Base-by-base conservation (phyloP, 2,797 vertebrate genomes). In the Ptychadena robeensis region DNA sequence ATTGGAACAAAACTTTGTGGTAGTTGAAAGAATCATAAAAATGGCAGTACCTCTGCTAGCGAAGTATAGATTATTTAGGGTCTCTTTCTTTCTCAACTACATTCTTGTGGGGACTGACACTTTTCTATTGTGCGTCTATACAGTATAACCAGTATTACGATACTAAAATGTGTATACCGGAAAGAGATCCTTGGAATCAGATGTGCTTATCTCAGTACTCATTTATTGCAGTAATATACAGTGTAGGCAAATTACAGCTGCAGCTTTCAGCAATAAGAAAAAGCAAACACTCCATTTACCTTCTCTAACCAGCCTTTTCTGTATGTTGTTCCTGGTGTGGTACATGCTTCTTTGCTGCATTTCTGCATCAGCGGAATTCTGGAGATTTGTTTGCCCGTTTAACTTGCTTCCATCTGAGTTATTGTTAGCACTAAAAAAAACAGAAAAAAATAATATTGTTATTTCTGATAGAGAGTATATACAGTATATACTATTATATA, bases 341-440 rank as follows among this genome's bases (percentile, higher is more conserved):
- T 8, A 85, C 53, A 3, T 75, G 76, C n/a, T 74, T 15, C 53
- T 80, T 31, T 40, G 64, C 64, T 48, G 74, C 25, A 28, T 72
- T 22, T 35, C 57, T 3, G 64, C 27, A 15, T 84, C 76, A 25
- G 64, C 18, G 15, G 77, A 63, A 63, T 75, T n/a, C 72, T 69
- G 64, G 15, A 79, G 15, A 70, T 35, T 61, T 2, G 30, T 35
- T 30, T 67, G 48, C 9, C 53, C 72, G 6, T 75, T 69, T 32
- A 61, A 66, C 40, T 85, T 75, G 37, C 37, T 71, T 65, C 72
- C 71, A 15, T 85, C 77, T 53, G 82, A 64, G 57, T n/a, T 48
- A 31, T 70, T 80, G 25, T 84, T 84, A 18, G 63, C 71, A 30
- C 82, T 84, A 28, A 80, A 66, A 64, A 80, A 70, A 34, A 70